Conservation (phyloP, 92 coral and sea anemone species). For the Porites rus region DNA sequence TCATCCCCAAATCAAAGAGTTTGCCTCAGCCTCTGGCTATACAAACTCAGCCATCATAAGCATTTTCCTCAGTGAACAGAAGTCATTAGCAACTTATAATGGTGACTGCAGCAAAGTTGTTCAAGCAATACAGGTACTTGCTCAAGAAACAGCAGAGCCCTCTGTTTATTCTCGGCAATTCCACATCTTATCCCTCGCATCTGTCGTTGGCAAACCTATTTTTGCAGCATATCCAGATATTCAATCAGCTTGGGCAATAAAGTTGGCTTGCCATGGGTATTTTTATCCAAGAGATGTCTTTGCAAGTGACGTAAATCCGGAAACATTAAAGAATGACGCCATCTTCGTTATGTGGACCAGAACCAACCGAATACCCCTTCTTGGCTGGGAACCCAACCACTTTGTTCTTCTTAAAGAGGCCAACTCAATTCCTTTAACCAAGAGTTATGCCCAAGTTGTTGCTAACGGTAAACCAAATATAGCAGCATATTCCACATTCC, state of each 20-base stretch:
- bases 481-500: neutral
- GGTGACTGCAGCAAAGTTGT: neutral
- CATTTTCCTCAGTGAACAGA: neutral
- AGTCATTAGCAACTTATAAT: neutral
- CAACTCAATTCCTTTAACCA: neutral
- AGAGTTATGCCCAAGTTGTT: constrained; percentile 20
- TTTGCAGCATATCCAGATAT: constrained; percentile 53
- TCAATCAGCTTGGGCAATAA: neutral
- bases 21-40: neutral
- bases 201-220: constrained; percentile 45
- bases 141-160: neutral
- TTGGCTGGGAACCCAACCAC: constrained; percentile 4
- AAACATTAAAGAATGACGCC: neutral
- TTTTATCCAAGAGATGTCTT: constrained; percentile 5
- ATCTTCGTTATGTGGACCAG: constrained; percentile 22
- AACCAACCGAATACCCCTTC: neutral
- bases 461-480: neutral
- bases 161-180: constrained; percentile 27
- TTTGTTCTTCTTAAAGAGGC: neutral
- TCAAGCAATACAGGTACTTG: constrained; percentile 3
- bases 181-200: constrained; percentile 45
- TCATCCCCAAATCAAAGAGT: constrained; percentile 33
- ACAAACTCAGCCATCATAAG: neutral
- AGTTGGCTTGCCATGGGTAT: constrained; percentile 3
- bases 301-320: neutral